A percentile compares a stretch with the other conserved stretches of the same genome.
Evolutionary conservation across 2,113 vertebrate genomes (phyloP).

Genomic region (Athene cunicularia): DNA sequence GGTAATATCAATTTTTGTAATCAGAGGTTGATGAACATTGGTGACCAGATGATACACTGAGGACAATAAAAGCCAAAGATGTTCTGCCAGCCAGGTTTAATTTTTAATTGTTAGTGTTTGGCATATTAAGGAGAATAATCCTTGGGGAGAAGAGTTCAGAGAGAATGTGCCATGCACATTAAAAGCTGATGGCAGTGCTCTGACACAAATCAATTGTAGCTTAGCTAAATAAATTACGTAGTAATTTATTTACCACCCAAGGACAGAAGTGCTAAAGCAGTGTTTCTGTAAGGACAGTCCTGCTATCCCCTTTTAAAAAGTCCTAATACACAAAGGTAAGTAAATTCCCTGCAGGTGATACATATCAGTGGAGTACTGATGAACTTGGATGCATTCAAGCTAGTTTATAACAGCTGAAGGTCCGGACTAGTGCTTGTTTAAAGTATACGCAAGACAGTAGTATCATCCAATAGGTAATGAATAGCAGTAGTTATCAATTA

Average conservation of each 20-base stretch:
- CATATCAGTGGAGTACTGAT: accelerated
- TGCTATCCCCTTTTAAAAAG: not conserved
- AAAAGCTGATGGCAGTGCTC: not conserved
- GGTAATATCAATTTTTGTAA: not conserved
- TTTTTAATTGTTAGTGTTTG: constrained; percentile 44
- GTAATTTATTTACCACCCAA: not conserved
- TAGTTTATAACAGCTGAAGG: not conserved
- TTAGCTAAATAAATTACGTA: not conserved
- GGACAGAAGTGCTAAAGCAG: not conserved
- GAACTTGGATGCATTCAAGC: not conserved
- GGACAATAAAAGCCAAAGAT: not conserved
- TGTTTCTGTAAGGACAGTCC: not conserved
- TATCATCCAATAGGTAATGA: not conserved
- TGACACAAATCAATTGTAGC: not conserved
- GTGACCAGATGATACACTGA: not conserved
- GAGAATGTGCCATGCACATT: not conserved
- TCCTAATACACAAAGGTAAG: not conserved
- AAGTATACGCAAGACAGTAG: not conserved
- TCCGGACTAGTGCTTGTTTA: not conserved
- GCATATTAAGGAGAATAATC: not conserved
- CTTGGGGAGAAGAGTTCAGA: not conserved
- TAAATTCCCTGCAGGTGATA: not conserved
- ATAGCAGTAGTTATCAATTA: not conserved
- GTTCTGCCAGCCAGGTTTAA: not conserved
- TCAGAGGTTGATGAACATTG: not conserved